These are phyloP conservation scores for Taenioides sp. DNA, from an alignment of 2,797 vertebrate species.

Conservation along the genomic window DNA sequence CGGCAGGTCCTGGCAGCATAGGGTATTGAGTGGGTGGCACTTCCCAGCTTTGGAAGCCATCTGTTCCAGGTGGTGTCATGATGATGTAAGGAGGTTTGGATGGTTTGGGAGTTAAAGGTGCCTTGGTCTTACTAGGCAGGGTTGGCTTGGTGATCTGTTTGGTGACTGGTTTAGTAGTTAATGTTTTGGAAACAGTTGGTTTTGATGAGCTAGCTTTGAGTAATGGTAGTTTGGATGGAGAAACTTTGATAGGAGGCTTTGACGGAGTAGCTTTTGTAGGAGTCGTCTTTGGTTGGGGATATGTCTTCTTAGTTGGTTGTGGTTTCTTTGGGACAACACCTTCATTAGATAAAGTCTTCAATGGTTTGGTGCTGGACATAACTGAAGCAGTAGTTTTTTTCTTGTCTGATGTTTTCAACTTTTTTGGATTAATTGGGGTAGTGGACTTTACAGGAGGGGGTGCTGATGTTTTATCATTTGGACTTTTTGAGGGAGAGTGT, in stretches of 20 bases:
- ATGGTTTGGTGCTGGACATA: slow-evolving; percentile 62
- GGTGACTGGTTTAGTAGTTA: slow-evolving; percentile 44
- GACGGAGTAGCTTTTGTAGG: slow-evolving; percentile 60
- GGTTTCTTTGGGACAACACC: slow-evolving; percentile 58
- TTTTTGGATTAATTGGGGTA: slow-evolving; percentile 47
- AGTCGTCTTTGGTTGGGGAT: slow-evolving; percentile 56
- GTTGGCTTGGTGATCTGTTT: slow-evolving; percentile 60
- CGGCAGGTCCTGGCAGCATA: slow-evolving; percentile 79
- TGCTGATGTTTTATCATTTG: slow-evolving; percentile 51
- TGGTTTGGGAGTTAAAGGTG: slow-evolving; percentile 50
- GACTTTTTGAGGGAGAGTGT: slow-evolving; percentile 28
- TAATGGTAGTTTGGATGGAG: slow-evolving; percentile 49
- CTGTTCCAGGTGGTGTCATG: slow-evolving; percentile 79
- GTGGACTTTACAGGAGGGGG: slow-evolving; percentile 53
- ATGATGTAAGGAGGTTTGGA: slow-evolving; percentile 61
- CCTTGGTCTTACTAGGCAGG: slow-evolving; percentile 59
- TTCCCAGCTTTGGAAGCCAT: slow-evolving; percentile 83
- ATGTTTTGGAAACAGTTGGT: slow-evolving; percentile 50
- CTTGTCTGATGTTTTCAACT: slow-evolving; percentile 42
- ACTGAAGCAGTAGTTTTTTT: slow-evolving; percentile 66
- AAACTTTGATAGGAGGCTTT: slow-evolving; percentile 55
- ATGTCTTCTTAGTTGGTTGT: slow-evolving; percentile 63
- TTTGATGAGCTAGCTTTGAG: slow-evolving; percentile 61
- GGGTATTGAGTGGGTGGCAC: slow-evolving; percentile 82
- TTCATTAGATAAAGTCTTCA: slow-evolving; percentile 59